Evolutionary conservation across 2,797 vertebrate species (phyloP).

Genomic region (Gobio occitaniae): DNA sequence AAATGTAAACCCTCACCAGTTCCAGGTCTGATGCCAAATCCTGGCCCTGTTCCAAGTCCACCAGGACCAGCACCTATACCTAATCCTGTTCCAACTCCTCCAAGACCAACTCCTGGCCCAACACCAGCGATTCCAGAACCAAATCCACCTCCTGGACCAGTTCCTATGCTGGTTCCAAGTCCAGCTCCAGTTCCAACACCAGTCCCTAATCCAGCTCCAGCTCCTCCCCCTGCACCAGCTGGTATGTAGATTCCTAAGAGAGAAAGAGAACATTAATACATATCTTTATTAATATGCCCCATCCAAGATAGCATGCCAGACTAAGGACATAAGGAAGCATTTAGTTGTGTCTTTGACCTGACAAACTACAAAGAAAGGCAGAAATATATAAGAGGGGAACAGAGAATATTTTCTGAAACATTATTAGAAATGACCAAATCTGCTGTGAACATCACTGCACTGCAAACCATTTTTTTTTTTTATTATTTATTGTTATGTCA

Average conservation of each 20-base stretch:
- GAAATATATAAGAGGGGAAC: not conserved
- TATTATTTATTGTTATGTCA: not conserved
- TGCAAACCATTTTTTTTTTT: not conserved
- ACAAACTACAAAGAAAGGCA: not conserved
- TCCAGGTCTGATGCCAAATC: constrained; percentile 68
- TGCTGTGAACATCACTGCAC: constrained; percentile 3
- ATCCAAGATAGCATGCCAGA: not conserved
- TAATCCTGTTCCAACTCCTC: constrained; percentile 55
- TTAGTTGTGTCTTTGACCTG: not conserved
- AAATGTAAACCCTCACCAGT: constrained; percentile 63
- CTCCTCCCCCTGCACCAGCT: constrained; percentile 67
- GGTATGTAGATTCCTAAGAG: constrained; percentile 77
- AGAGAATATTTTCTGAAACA: not conserved
- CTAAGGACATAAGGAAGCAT: not conserved
- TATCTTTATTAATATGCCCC: constrained; percentile 12
- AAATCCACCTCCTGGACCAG: constrained; percentile 54
- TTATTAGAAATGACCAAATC: constrained; percentile 11
- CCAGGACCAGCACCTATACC: constrained; percentile 52
- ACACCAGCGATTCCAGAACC: constrained; percentile 38
- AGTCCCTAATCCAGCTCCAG: constrained; percentile 37
- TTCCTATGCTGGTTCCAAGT: constrained; percentile 48
- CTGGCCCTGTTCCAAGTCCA: constrained; percentile 61
- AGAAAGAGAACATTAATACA: constrained; percentile 4
- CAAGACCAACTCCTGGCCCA: constrained; percentile 56
- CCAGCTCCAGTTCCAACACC: constrained; percentile 63